Base-by-base conservation (phyloP, 2,888 invertebrate species). In the Athrips mouffetella region DNA sequence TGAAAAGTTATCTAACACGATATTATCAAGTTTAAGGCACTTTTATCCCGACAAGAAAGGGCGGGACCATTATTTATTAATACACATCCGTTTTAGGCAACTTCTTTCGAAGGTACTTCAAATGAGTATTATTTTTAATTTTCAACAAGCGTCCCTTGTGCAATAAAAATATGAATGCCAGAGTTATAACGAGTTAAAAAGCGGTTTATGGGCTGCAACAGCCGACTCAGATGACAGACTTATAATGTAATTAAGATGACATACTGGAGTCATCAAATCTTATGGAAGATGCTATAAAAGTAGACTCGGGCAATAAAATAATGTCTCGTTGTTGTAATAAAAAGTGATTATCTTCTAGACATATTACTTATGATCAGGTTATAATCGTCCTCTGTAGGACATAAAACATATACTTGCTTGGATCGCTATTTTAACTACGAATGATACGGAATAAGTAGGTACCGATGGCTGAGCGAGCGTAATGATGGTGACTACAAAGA, bases 231-330 rank as follows among this genome's bases (percentile, higher is more conserved):
- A 18, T 37, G 37, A 37, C 37, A 37, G 37, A 37, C n/a, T 37
- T 37, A 37, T 16, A 37, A 37, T 37, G 37, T 37, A 11, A 37
- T 37, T 37, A 37, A 37, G 11, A 37, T 37, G 37, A 37, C 37
- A 37, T 10, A 37, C 20, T 20, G 20, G 3, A 20, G 37, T 37
- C 37, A 20, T 37, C 18, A n/a, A 37, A 37, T 8, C 5, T 37
- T 18, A 37, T 37, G 37, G 20, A 16, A 18, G 7, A 35, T 20
- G 21, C 37, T n/a, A 21, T 5, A n/a, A 27, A 27, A 5, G n/a
- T n/a, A n/a, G 27, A 27, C n/a, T 27, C 20, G n/a, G n/a, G 10
- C 3, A 20, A 37, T 37, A n/a, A 5, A 2, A 35, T 15, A 37
- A 20, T 21, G 37, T 37, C 18, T 13, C 21, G 11, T 16, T 16